These are phyloP conservation scores for Scaptomyza hsui DNA, from an alignment of 1,140 invertebrate species.

Conservation along the genomic window DNA sequence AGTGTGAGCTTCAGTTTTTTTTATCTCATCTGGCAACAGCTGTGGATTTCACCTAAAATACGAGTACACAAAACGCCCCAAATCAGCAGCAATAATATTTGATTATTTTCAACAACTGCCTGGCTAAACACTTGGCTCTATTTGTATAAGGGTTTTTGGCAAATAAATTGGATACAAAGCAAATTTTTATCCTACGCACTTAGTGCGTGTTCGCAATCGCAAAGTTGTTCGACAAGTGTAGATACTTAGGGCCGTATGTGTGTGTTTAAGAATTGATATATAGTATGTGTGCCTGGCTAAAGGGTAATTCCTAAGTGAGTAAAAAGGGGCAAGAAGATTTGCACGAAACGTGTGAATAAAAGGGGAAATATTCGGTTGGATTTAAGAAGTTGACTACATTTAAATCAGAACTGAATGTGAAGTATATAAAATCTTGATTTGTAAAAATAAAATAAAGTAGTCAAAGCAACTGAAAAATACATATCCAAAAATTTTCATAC, in stretches of 20 bases:
- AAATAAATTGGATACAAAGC: conserved; percentile 19
- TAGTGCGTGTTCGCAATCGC: not conserved
- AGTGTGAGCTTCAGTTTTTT: not conserved
- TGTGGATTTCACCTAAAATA: conserved; percentile 57
- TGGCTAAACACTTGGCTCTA: conserved; percentile 35
- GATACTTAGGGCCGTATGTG: conserved; percentile 3
- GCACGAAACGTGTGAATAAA: not conserved
- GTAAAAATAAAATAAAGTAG: too few relatives aligned
- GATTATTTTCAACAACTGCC: conserved; percentile 60
- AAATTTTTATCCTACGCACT: not conserved
- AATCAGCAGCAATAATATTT: conserved; percentile 65
- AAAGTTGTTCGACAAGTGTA: conserved; percentile 8
- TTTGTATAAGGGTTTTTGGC: not conserved
- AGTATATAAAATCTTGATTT: too few relatives aligned
- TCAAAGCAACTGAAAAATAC: too few relatives aligned
- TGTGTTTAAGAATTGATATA: conserved; percentile 3
- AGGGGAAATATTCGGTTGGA: not conserved
- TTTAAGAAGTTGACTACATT: too few relatives aligned
- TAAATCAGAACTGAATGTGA: too few relatives aligned
- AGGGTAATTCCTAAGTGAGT: not conserved
- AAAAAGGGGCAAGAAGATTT: not conserved
- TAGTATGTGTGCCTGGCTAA: not conserved
- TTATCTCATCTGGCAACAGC: conserved; percentile 49
- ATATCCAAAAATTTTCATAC: too few relatives aligned
- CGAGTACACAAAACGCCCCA: conserved; percentile 34